phyloP scores from a whole-genome alignment of 37 sponge, comb jelly and placozoan species.

The Hexactinellida sp. region DNA sequence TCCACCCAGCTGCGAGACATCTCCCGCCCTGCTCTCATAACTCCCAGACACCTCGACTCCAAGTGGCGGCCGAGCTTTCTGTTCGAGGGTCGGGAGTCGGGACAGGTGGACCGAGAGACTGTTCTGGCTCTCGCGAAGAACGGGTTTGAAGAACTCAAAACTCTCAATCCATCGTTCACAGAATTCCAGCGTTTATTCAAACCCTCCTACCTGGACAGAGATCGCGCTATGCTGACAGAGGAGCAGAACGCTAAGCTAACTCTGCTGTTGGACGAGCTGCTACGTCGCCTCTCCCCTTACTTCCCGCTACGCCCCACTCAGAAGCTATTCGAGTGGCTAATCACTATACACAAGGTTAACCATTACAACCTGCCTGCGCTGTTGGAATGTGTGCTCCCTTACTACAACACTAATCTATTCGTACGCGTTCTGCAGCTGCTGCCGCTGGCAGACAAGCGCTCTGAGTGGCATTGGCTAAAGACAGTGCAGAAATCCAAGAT shows the following conservation, averaged over 20 bases:
- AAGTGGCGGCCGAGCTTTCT: conserved; percentile 50
- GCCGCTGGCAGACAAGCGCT: conserved; percentile 38
- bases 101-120: conserved; percentile 37
- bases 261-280: conserved; percentile 37
- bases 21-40: neutral
- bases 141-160: conserved; percentile 77
- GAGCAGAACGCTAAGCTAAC: conserved; percentile 40
- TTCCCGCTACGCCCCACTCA: conserved; percentile 65
- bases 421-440: conserved; percentile 68
- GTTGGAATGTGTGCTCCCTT: conserved; percentile 79
- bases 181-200: conserved; percentile 54
- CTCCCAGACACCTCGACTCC: conserved; percentile 11
- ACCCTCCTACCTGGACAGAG: conserved; percentile 45
- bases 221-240: conserved; percentile 36
- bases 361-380: conserved; percentile 50
- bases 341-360: conserved; percentile 54
- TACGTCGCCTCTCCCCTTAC: conserved; percentile 61
- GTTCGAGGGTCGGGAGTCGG: conserved; percentile 47
- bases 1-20: conserved; percentile 2
- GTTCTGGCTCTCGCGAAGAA: conserved; percentile 46
- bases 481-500: conserved; percentile 43
- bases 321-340: conserved; percentile 88
- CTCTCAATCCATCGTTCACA: conserved; percentile 38
- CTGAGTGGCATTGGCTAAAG: conserved; percentile 74
- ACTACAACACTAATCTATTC: conserved; percentile 76